phyloP scores from a whole-genome alignment of 2,888 invertebrate genomes.

The Pseudoips prasinana region DNA sequence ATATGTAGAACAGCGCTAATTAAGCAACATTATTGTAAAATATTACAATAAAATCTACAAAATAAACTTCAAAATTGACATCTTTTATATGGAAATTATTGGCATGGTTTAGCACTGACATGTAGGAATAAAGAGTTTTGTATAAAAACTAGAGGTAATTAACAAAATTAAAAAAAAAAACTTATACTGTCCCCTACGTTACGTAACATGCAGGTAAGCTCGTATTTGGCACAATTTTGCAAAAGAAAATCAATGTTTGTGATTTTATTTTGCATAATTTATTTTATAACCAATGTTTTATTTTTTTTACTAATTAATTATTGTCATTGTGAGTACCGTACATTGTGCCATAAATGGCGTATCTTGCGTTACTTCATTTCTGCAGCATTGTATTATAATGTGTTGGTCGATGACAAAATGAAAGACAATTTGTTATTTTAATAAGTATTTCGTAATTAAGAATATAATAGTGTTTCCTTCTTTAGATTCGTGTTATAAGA shows the following conservation, averaged over 20 bases:
- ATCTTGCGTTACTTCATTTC: constrained; percentile 28
- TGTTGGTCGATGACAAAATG: constrained; percentile 60
- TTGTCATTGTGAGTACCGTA: constrained; percentile 42
- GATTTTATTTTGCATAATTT: constrained; percentile 45
- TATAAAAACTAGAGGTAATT: too few species aligned
- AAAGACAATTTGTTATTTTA: constrained; percentile 78
- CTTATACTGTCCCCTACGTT: constrained; percentile 36
- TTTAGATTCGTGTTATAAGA: constrained; percentile 81
- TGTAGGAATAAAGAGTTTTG: too few species aligned
- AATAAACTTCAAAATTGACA: too few species aligned
- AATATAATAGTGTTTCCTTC: constrained; percentile 79
- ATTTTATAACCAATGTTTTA: constrained; percentile 24
- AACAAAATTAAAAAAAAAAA: neutral
- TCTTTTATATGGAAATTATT: too few species aligned
- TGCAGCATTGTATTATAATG: constrained; percentile 37
- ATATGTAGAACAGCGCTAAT: too few species aligned
- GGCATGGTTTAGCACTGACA: too few species aligned
- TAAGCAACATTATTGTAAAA: too few species aligned
- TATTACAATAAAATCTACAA: too few species aligned
- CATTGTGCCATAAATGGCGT: constrained; percentile 57
- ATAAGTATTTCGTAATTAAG: constrained; percentile 79
- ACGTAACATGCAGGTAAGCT: constrained; percentile 24
- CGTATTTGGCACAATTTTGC: constrained; percentile 49
- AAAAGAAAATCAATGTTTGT: constrained; percentile 30
- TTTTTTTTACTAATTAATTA: constrained; percentile 38